These are phyloP conservation scores for Drosophila flavopinicola DNA, from an alignment of 2,888 invertebrate genomes.

Conservation along the genomic window DNA sequence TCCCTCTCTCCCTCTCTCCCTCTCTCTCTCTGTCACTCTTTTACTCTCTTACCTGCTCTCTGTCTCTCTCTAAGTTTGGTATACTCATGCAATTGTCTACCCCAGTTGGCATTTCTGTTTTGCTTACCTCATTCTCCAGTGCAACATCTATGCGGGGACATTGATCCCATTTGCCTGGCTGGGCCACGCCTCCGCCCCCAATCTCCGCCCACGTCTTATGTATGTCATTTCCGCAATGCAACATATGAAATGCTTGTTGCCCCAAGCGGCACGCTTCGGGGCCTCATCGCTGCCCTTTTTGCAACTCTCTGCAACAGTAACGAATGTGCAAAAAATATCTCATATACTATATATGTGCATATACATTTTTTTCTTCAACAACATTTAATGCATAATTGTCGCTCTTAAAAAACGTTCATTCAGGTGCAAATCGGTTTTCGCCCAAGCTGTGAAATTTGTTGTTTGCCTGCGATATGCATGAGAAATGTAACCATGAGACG, in stretches of 20 bases:
- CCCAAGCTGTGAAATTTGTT: constrained; percentile 32
- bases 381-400: constrained; percentile 34
- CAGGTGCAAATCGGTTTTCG: constrained; percentile 48
- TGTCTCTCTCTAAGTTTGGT: constrained; percentile 5
- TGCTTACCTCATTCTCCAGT: constrained; percentile 69
- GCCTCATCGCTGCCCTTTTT: constrained; percentile 1
- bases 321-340: constrained; percentile 7
- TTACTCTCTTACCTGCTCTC: background rate
- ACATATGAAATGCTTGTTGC: constrained; percentile 24
- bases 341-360: background rate
- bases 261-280: constrained; percentile 36
- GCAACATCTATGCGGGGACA: constrained; percentile 61
- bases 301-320: constrained; percentile 17
- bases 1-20: constrained; percentile 2
- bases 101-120: constrained; percentile 61
- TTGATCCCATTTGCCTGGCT: constrained; percentile 69
- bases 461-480: constrained; percentile 38
- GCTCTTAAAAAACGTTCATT: constrained; percentile 15
- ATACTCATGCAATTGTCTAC: constrained; percentile 7
- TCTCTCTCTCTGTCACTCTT: background rate
- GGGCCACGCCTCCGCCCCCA: constrained; percentile 9
- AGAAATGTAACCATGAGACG: constrained; percentile 6
- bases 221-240: constrained; percentile 73
- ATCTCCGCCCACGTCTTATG: constrained; percentile 29
- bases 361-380: background rate